Conservation (phyloP, 1,140 invertebrate genomes). For the Stegodyphus mimosarum region DNA sequence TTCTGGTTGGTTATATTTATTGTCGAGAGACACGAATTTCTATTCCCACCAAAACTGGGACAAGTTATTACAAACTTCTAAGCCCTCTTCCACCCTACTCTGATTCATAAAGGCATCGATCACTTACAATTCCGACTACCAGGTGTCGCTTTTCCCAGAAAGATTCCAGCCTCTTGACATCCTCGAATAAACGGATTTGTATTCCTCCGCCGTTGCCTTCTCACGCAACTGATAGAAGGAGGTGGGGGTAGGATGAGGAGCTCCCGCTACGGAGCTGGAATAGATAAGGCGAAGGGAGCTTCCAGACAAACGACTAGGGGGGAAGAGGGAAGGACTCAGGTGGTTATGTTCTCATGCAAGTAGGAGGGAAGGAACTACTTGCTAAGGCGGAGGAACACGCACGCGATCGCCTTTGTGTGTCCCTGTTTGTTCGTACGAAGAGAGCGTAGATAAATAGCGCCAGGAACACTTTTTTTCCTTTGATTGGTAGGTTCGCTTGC, state of each 20-base stretch:
- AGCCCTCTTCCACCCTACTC: constrained; percentile 6
- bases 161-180: constrained; percentile 45
- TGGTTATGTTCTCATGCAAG: constrained; percentile 52
- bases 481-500: constrained; percentile 31
- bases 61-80: constrained; percentile 36
- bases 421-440: constrained; percentile 33
- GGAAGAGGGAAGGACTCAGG: constrained; percentile 34
- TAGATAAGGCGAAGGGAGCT: constrained; percentile 3
- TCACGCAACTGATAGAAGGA: constrained; percentile 20
- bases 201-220: constrained; percentile 46
- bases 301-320: neutral
- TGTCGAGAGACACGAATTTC: too few species aligned
- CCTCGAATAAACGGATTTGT: constrained; percentile 40
- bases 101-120: constrained; percentile 57
- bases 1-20: too few species aligned
- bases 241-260: neutral
- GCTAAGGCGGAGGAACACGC: constrained; percentile 29
- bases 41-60: too few species aligned
- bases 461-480: constrained; percentile 8
- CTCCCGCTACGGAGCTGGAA: constrained; percentile 25
- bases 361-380: constrained; percentile 37
- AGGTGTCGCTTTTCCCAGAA: constrained; percentile 47
- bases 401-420: constrained; percentile 36
- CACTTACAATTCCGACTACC: constrained; percentile 43
- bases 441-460: constrained; percentile 52